These are phyloP conservation scores for Lasioglossum calceatum DNA, from an alignment of 2,888 invertebrate genomes.

Conservation along the genomic window DNA sequence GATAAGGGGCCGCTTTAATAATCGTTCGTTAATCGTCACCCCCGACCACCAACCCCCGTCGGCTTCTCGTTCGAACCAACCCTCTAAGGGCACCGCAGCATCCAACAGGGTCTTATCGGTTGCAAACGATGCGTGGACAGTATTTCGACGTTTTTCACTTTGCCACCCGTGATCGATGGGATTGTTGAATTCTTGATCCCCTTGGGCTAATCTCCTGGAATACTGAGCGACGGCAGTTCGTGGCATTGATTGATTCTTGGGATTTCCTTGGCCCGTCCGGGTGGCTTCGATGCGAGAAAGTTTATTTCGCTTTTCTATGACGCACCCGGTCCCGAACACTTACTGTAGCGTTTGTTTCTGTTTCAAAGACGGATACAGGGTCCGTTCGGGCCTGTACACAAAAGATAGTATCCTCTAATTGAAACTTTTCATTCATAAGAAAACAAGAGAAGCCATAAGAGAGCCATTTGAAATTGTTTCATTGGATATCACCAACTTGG, in stretches of 20 bases:
- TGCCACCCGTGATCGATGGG: neutral
- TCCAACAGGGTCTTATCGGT: constrained; percentile 33
- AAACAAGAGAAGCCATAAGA: too few species aligned
- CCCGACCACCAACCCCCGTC: constrained; percentile 23
- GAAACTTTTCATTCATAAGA: too few species aligned
- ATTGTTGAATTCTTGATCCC: neutral
- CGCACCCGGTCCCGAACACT: neutral
- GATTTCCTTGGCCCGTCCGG: neutral
- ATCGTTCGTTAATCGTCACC: constrained; percentile 79
- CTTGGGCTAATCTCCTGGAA: neutral
- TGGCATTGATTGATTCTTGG: constrained; percentile 5
- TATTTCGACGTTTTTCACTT: constrained; percentile 18
- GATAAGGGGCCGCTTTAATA: constrained; percentile 79
- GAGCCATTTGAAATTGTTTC: too few species aligned
- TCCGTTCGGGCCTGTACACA: too few species aligned
- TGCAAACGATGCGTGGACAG: constrained; percentile 28
- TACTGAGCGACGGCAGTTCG: neutral
- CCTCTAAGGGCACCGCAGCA: neutral
- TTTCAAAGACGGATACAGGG: too few species aligned
- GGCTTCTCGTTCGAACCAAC: constrained; percentile 21
- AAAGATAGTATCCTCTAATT: too few species aligned
- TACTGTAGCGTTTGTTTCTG: neutral
- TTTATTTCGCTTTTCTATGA: neutral
- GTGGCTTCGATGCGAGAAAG: neutral
- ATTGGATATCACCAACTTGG: too few species aligned